Percentiles rank a stretch among this genome's conserved stretches.
Evolutionary conservation across 2,888 invertebrate genomes (phyloP).

Genomic region (Drosophila yooni): DNA sequence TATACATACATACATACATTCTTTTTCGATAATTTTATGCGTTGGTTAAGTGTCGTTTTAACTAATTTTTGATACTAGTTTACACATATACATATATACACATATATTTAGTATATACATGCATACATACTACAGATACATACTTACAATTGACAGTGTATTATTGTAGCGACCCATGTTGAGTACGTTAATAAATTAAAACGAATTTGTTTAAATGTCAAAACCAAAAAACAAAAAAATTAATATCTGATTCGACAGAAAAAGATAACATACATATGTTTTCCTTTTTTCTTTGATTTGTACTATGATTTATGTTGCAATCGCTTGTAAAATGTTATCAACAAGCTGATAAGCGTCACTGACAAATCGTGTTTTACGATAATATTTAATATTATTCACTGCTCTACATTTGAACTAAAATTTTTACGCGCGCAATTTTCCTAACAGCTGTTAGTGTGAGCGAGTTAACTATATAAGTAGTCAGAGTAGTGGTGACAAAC

Average conservation of each 20-base stretch:
- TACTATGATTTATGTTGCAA: conserved; percentile 29
- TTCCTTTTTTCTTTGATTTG: conserved; percentile 35
- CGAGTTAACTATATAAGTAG: conserved; percentile 28
- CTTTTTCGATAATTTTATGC: conserved; percentile 72
- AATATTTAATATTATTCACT: background rate
- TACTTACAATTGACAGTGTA: conserved; percentile 63
- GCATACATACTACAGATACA: conserved; percentile 48
- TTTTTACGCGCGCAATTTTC: conserved; percentile 30
- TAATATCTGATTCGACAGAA: conserved; percentile 27
- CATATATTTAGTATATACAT: conserved; percentile 56
- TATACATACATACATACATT: conserved; percentile 40
- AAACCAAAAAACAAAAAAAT: conserved; percentile 24
- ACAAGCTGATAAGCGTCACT: conserved; percentile 34
- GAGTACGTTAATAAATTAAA: conserved; percentile 79
- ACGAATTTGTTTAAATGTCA: conserved; percentile 77
- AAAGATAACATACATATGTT: conserved; percentile 20
- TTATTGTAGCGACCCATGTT: conserved; percentile 74
- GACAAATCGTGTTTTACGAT: conserved; percentile 36
- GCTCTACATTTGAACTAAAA: conserved; percentile 11
- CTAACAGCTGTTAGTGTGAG: conserved; percentile 9
- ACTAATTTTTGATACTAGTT: conserved; percentile 79
- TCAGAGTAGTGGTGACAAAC: conserved; percentile 14
- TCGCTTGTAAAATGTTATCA: conserved; percentile 31
- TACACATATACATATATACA: conserved; percentile 66
- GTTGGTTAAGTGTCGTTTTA: conserved; percentile 75